These are phyloP conservation scores for Caprella mutica DNA, from an alignment of 2,888 invertebrate species.

Conservation along the genomic window DNA sequence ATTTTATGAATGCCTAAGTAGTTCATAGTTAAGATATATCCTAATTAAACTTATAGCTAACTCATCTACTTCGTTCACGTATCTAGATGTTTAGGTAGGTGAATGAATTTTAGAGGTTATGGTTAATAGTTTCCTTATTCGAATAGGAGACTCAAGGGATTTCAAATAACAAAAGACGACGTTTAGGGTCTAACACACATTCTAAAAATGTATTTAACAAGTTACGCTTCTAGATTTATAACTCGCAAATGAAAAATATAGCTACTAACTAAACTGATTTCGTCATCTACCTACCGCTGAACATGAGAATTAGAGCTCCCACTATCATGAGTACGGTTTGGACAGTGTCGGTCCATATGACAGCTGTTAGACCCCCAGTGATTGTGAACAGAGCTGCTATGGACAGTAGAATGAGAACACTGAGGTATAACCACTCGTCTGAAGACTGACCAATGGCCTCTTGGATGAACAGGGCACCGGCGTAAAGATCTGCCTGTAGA, in stretches of 20 bases:
- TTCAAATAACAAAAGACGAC: not conserved
- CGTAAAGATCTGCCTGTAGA: slow-evolving; percentile 45
- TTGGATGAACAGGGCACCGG: slow-evolving; percentile 48
- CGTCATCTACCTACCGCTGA: slow-evolving; percentile 41
- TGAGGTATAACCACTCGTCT: slow-evolving; percentile 41
- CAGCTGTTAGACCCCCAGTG: slow-evolving; percentile 46
- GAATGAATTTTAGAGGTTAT: too few species aligned
- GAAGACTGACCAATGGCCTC: slow-evolving; percentile 39
- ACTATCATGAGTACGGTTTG: slow-evolving; percentile 47
- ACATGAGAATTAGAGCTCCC: slow-evolving; percentile 44
- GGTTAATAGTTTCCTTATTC: not conserved
- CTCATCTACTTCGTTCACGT: too few species aligned
- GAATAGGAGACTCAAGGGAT: not conserved
- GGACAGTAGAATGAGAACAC: slow-evolving; percentile 43
- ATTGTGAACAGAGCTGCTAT: slow-evolving; percentile 47
- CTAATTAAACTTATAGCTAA: too few species aligned
- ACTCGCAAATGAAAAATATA: too few species aligned
- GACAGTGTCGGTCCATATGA: slow-evolving; percentile 48
- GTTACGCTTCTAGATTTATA: not conserved
- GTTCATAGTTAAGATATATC: too few species aligned
- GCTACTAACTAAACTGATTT: too few species aligned
- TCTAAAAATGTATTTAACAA: not conserved
- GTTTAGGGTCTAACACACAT: not conserved
- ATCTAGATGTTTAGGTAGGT: too few species aligned
- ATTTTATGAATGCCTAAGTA: too few species aligned